Evolutionary conservation across 1,140 invertebrate genomes (phyloP), one percentile per base, ranked within the genome.

Genomic region (Pygmarrhopalites habei): DNA sequence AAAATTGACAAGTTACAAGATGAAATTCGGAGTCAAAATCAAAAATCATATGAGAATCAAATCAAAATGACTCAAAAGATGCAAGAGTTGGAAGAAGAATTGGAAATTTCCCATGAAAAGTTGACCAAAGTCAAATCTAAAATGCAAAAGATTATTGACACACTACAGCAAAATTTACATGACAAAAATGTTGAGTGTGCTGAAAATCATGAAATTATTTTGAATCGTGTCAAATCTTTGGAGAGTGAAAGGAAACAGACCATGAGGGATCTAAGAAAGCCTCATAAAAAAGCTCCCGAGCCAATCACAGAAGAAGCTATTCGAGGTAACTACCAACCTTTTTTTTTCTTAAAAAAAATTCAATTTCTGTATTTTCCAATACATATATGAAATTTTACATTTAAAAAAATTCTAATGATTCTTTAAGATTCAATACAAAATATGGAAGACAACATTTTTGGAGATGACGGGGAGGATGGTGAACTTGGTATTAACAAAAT

Each of bases 1-100:
- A 55, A 32, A 55, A 28, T 55, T 28, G 51, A 55, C 12, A 55
- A 55, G 17, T 32, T 55, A 29, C 23, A 28, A 14, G 51, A 28
- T 28, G 51, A 55, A 17, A 5, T 55, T 5, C 25, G 29, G 5
- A 7, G 4, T 14, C 26, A 32, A 32, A 32, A 26, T 14, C 51
- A 55, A 26, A 55, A 55, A 23, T 55, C 23, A 26, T 10, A 26
- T 32, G 14, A 55, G 26, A 28, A 12, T 28, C 51, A 55, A 28
- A 21, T 55, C 29, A 14, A 55, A 10, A 10, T 55, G 25, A 23
- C 23, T 7, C 23, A 55, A 55, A 55, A 55, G 29, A 32, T 7
- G 7, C 4, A 55, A 32, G 12, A 28, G 51, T 12, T 55, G 23
- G 51, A 55, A 29, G 51, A 55, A 29, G 51, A 55, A 21, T 26